Conservation (phyloP, 2,888 invertebrate species). For the Harmothoe impar region DNA sequence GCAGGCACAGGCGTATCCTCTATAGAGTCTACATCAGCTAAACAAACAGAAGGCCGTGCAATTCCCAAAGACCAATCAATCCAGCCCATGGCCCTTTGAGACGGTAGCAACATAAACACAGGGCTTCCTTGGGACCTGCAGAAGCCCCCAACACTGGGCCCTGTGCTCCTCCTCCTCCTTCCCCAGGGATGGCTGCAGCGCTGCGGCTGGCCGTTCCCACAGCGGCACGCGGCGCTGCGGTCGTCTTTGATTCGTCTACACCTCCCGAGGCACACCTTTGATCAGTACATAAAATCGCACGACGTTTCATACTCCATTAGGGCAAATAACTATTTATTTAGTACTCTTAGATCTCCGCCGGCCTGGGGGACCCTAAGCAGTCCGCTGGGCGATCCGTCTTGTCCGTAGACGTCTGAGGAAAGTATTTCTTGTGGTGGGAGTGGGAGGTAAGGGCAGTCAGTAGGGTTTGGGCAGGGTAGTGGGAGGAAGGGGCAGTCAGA, state of each 20-base stretch:
- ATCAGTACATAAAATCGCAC: slow-evolving; percentile 52
- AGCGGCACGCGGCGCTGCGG: background rate
- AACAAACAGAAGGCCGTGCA: background rate
- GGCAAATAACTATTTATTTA: slow-evolving; percentile 52
- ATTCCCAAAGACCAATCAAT: background rate
- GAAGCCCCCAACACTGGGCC: background rate
- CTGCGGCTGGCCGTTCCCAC: background rate
- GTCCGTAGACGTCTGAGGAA: background rate
- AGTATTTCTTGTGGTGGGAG: background rate
- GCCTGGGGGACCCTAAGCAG: background rate
- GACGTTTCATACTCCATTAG: slow-evolving; percentile 57
- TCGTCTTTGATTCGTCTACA: slow-evolving; percentile 34
- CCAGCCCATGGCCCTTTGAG: background rate
- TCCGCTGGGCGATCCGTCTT: slow-evolving; percentile 17
- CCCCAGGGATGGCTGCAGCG: background rate
- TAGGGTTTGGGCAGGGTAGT: too few species aligned
- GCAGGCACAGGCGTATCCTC: background rate
- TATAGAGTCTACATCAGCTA: background rate
- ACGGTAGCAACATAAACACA: background rate
- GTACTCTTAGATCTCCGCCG: slow-evolving; percentile 29
- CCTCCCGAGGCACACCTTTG: slow-evolving; percentile 38
- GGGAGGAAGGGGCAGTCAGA: too few species aligned
- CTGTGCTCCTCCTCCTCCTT: background rate
- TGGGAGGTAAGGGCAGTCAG: too few species aligned
- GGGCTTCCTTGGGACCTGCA: background rate